Evolutionary conservation across 2,797 vertebrate species (phyloP), one percentile per base, ranked within the genome.

Genomic region (Halcyon leucocephala): DNA sequence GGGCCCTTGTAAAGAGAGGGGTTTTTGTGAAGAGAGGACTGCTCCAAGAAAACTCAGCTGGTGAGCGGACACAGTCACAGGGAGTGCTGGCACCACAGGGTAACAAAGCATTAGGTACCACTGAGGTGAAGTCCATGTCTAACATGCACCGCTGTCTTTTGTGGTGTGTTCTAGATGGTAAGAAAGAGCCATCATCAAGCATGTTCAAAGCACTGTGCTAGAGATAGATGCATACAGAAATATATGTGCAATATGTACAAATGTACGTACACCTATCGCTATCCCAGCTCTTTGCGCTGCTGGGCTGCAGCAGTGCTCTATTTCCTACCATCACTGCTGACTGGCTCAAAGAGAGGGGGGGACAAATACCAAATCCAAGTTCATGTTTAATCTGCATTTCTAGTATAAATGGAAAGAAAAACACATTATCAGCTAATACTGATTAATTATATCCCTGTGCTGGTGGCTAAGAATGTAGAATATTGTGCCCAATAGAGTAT

Each of bases 361-460:
- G 41, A 76, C 90, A 25, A 72, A 37, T 77, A 86, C 74, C 17
- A 95, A 51, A 92, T 72, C 39, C 52, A 83, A 79, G 33, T 57
- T 77, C 82, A 35, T 64, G 33, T 81, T 93, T 86, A 74, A 91
- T 87, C 60, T 90, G 57, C 39, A 44, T 88, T 94, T 96, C 62
- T 89, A 71, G 72, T 62, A 57, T 29, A 93, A 93, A 89, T 26
- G 26, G 78, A 94, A 94, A 67, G 84, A 87, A 88, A 91, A 96
- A 41, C 64, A 92, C 6, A 2, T 83, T 83, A 90, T 90, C 65
- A 44, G 69, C 54, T 96, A 73, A 89, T 92, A 57, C 31, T 81
- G 79, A 83, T 93, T 91, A 91, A 95, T 97, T 95, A 89, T 73
- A 90, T 93, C 60, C 72, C 71, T 89, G 48, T 92, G 46, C 81